Base-by-base conservation (phyloP, 2,113 vertebrate species). In the Melanocharis versteri region DNA sequence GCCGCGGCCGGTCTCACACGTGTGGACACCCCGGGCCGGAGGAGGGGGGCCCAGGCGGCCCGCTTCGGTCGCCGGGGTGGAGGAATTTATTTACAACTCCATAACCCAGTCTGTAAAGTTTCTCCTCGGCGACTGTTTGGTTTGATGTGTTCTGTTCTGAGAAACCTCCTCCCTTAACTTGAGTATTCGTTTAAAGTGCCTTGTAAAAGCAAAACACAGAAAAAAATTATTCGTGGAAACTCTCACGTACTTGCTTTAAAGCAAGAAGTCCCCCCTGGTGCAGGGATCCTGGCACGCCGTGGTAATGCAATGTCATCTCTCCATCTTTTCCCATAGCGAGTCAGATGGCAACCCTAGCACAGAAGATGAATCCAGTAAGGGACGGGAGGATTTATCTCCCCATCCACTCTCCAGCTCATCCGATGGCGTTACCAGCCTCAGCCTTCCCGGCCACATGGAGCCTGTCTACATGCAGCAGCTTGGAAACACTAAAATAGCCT, bases 311-410 rank as follows among this genome's bases (percentile, higher is more conserved):
- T 95, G 83, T 97, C 95, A 93, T 97, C 60, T 97, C 91, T 98
- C 91, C 11, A 0, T 87, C 89, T 93, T 82, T 80, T 76, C 86
- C 40, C 37, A 2, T 54, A 99, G 99, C 82, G 99, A 99, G 96
- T 99, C 99, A 35, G 99, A 99, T 95, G 99, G 99, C 69, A 99
- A 99, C 96, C 99, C 99, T 97, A 99, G 99, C 98, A 99, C 99
- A 72, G 99, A 99, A 97, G 99, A 99, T 92, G 99, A 99, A 97
- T 99, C 99, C 81, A 99, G 99, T 96, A 99, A 99, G 96, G 99
- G 99, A 45, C 99, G 99, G 77, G 99, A 99, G 79, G 99, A 99
- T 97, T 87, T 99, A 86, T 99, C 99, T 92, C 99, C 99, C 42
- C 98, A 99, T 61, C 98, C 99, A 1, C 98, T 99, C 83, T 98